Evolutionary conservation across 2,797 vertebrate species (phyloP).

Genomic region (Schizopygopsis pylzovi): DNA sequence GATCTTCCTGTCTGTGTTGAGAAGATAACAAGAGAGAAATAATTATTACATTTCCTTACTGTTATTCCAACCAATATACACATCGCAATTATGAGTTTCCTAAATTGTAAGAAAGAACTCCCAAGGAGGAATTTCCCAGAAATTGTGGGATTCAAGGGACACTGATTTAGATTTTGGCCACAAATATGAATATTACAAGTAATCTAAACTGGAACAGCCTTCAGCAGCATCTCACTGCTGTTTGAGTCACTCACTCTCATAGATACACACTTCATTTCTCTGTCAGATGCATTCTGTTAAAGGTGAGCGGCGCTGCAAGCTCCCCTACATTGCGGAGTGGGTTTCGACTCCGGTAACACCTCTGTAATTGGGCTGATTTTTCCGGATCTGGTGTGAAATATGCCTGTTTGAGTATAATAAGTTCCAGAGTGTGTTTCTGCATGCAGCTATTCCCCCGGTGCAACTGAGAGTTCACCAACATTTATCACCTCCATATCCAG

Average conservation of each 20-base stretch:
- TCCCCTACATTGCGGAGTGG: constrained; percentile 62
- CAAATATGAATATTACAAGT: neutral
- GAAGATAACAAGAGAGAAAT: neutral
- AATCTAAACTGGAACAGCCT: neutral
- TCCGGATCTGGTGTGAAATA: constrained; percentile 77
- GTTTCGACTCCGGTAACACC: constrained; percentile 68
- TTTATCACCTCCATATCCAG: constrained; percentile 85
- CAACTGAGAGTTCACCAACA: constrained; percentile 80
- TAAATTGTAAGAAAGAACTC: neutral
- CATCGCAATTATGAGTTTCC: neutral
- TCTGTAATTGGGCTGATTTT: constrained; percentile 81
- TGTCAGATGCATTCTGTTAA: constrained; percentile 48
- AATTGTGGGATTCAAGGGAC: neutral
- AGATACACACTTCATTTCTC: neutral
- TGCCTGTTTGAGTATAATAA: constrained; percentile 82
- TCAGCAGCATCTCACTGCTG: neutral
- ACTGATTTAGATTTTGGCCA: neutral
- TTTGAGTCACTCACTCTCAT: constrained; percentile 5
- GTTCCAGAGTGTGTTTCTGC: constrained; percentile 79
- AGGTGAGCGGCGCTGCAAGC: neutral
- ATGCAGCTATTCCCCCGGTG: constrained; percentile 80
- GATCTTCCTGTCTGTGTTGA: neutral
- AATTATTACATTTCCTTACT: neutral
- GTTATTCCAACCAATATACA: neutral
- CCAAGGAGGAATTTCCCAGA: neutral